Percentiles rank a stretch among this genome's conserved stretches.
Evolutionary conservation across 2,797 vertebrate species (phyloP).

Genomic region (Pseudopleuronectes americanus): DNA sequence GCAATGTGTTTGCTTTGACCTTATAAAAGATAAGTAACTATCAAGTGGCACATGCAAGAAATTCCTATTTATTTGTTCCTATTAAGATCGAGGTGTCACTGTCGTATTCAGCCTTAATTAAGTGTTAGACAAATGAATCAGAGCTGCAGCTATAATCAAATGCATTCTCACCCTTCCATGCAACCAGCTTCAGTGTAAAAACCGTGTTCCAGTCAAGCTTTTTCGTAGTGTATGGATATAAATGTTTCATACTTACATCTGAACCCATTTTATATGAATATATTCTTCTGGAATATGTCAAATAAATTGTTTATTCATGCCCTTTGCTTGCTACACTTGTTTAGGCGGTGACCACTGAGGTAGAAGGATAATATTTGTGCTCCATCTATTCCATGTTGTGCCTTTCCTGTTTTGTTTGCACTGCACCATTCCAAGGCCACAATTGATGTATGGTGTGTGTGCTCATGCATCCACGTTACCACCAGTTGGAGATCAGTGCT

Average conservation of each 20-base stretch:
- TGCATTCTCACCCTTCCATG: too few relatives aligned
- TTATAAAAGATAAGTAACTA: rapidly evolving
- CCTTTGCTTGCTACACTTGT: slow-evolving; percentile 53
- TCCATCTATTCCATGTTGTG: slow-evolving; percentile 7
- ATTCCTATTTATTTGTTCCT: too few relatives aligned
- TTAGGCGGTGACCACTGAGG: slow-evolving; percentile 33
- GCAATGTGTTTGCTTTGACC: slow-evolving; percentile 3
- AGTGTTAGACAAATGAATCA: too few relatives aligned
- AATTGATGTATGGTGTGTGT: background rate
- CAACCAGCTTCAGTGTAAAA: too few relatives aligned
- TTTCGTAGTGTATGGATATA: background rate
- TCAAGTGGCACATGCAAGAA: background rate
- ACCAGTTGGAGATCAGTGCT: background rate
- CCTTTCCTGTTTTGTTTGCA: background rate
- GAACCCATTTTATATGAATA: background rate
- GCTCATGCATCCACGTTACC: background rate
- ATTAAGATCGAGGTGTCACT: too few relatives aligned
- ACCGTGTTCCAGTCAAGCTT: too few relatives aligned
- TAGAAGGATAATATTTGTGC: slow-evolving; percentile 22
- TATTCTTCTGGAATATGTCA: background rate
- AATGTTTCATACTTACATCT: slow-evolving; percentile 8
- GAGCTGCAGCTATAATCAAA: too few relatives aligned
- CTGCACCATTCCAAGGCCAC: background rate
- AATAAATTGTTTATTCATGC: slow-evolving; percentile 31
- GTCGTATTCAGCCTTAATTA: too few relatives aligned